Evolutionary conservation across 2,797 vertebrate genomes (phyloP).

Genomic region (Lepilemur ruficaudatus): DNA sequence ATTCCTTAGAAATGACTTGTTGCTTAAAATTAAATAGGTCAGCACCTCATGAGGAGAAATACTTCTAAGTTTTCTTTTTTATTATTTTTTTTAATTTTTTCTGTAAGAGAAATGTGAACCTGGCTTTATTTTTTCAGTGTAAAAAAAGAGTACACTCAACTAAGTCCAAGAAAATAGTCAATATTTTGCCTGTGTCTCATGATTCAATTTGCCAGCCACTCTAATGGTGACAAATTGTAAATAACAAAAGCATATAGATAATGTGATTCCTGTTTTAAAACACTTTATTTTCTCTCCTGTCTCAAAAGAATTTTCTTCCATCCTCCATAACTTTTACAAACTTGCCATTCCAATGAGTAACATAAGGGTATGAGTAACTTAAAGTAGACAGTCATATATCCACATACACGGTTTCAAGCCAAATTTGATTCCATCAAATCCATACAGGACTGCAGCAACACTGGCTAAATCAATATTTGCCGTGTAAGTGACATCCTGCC

Average conservation of each 20-base stretch:
- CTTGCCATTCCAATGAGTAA: background rate
- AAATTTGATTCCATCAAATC: background rate
- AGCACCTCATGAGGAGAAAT: background rate
- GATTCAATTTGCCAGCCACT: slow-evolving; percentile 40
- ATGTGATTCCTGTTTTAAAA: slow-evolving; percentile 45
- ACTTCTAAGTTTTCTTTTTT: background rate
- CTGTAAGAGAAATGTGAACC: slow-evolving; percentile 51
- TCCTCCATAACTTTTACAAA: slow-evolving; percentile 24
- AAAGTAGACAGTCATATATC: background rate
- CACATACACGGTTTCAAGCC: background rate
- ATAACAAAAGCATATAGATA: slow-evolving; percentile 37
- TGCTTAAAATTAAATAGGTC: slow-evolving; percentile 39
- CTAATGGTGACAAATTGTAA: slow-evolving; percentile 31
- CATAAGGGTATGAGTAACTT: background rate
- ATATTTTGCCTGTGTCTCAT: background rate
- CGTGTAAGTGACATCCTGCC: background rate
- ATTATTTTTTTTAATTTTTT: background rate
- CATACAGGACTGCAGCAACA: background rate
- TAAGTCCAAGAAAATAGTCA: slow-evolving; percentile 37
- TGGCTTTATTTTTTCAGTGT: slow-evolving; percentile 31
- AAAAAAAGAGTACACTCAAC: background rate
- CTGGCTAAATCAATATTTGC: background rate
- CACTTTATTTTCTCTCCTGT: slow-evolving; percentile 13
- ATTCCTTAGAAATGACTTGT: slow-evolving; percentile 46
- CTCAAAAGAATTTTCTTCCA: slow-evolving; percentile 49